phyloP scores from a whole-genome alignment of 2,888 invertebrate genomes.

The Coecobrya sp. region DNA sequence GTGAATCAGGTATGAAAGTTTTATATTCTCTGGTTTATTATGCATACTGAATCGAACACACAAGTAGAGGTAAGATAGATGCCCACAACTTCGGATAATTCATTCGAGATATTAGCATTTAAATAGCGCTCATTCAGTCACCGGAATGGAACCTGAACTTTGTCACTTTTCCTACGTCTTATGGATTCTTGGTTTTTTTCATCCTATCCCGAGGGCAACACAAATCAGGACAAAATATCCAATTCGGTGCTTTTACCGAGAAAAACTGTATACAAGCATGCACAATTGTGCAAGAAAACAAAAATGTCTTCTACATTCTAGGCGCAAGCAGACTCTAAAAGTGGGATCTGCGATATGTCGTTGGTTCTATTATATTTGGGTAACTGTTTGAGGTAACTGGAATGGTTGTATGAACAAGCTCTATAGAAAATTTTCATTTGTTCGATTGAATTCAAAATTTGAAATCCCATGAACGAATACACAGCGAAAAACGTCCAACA shows the following conservation, averaged over 20 bases:
- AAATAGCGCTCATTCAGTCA: conserved; percentile 58
- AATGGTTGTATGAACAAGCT: too few relatives aligned
- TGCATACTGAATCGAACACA: background rate
- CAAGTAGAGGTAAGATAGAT: background rate
- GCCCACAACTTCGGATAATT: conserved; percentile 6
- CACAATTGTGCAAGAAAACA: too few relatives aligned
- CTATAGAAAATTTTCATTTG: background rate
- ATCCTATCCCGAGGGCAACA: conserved; percentile 48
- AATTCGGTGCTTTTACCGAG: background rate
- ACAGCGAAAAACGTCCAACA: background rate
- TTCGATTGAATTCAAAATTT: conserved; percentile 1
- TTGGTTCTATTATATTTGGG: too few relatives aligned
- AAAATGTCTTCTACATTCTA: too few relatives aligned
- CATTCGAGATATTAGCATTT: conserved; percentile 65
- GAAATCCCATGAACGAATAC: background rate
- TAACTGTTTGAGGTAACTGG: too few relatives aligned
- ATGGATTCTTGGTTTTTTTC: conserved; percentile 47
- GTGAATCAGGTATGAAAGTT: conserved; percentile 32
- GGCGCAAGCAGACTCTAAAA: too few relatives aligned
- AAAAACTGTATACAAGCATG: background rate
- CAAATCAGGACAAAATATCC: conserved; percentile 57
- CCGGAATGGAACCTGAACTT: background rate
- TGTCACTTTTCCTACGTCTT: conserved; percentile 34
- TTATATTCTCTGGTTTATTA: conserved; percentile 26
- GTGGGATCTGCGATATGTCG: too few relatives aligned